Conservation (phyloP, 2,113 vertebrate species). For the Corvus hawaiiensis region DNA sequence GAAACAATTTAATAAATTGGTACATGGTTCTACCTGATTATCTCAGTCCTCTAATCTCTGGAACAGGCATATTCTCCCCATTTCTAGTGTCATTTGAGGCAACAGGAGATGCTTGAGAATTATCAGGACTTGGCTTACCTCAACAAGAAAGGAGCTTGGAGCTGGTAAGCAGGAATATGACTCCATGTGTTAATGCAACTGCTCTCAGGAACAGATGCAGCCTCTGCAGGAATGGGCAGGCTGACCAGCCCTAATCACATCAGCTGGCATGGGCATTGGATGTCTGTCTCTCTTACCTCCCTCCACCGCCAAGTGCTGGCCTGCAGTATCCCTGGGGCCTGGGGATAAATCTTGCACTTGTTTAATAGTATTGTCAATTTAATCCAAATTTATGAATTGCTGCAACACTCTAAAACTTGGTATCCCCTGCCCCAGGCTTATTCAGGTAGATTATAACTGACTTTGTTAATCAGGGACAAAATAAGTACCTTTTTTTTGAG, state of each 20-base stretch:
- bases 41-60: background rate
- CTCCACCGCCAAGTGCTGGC: background rate
- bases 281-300: background rate
- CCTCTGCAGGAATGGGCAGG: constrained; percentile 20
- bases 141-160: background rate
- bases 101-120: background rate
- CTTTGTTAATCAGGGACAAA: background rate
- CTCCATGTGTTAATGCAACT: background rate
- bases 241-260: constrained; percentile 8
- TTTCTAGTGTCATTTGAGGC: constrained; percentile 12
- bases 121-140: background rate
- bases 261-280: background rate
- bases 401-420: background rate
- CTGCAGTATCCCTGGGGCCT: background rate
- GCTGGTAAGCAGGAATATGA: background rate
- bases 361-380: background rate
- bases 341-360: background rate
- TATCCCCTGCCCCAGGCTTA: background rate
- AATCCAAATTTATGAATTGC: background rate
- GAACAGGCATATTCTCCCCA: background rate
- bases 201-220: constrained; percentile 24
- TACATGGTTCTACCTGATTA: background rate
- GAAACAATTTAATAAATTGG: background rate
- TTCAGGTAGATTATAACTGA: background rate
- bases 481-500: background rate